Percentiles rank a stretch among this genome's conserved stretches.
Conservation (phyloP, 1,140 invertebrate species). For the Neoseiulus cucumeris region DNA sequence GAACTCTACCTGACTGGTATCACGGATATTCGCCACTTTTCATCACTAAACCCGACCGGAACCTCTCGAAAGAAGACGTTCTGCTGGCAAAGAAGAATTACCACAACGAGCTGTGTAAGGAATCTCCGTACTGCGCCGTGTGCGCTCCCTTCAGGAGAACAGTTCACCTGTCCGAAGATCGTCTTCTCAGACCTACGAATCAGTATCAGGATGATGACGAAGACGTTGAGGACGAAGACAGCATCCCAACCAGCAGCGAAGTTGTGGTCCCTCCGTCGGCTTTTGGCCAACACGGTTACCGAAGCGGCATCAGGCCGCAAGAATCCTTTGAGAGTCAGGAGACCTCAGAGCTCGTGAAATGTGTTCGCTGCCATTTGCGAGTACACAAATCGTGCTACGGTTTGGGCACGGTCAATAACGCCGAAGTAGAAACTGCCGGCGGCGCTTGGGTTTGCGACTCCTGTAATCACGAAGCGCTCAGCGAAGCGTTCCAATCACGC, state of each 20-base stretch:
- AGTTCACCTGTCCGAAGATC: neutral
- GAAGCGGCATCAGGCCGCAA: neutral
- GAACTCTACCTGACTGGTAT: neutral
- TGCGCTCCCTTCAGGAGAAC: neutral
- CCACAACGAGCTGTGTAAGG: neutral
- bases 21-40: neutral
- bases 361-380: neutral
- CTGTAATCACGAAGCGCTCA: neutral
- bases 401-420: constrained; percentile 12
- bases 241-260: neutral
- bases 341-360: neutral
- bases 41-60: neutral
- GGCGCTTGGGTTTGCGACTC: neutral
- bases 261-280: neutral
- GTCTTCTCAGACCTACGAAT: neutral
- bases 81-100: neutral
- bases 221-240: neutral
- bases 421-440: neutral
- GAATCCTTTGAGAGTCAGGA: neutral
- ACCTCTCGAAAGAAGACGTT: neutral
- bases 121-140: neutral
- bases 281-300: neutral
- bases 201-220: neutral
- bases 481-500: constrained; percentile 15
- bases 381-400: constrained; percentile 10